Evolutionary conservation across 2,888 invertebrate genomes (phyloP), one percentile per base, ranked within the genome.

Genomic region (Tuberolachnus salignus): DNA sequence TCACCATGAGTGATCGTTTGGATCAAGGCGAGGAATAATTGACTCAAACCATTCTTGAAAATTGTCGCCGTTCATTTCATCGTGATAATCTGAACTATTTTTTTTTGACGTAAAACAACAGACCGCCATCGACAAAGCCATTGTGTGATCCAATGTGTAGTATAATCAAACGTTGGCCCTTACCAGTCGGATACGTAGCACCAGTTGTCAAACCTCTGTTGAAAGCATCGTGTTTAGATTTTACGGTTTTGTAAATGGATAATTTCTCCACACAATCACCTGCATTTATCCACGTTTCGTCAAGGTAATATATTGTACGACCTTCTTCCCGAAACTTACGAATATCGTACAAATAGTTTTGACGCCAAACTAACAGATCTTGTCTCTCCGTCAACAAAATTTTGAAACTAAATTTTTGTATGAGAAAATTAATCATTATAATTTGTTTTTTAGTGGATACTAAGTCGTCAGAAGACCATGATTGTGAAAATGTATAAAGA

Each of bases 71-170:
- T 46, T 19, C 19, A 55, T 55, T 19, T 55, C 53, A 9, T 55
- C 53, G 9, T 55, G 53, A 19, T 55, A 55, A 11, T 55, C 53
- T 8, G 4, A 11, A 9, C 8, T 9, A 9, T 55, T 80, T 82
- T 82, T 64, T 81, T 82, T 1, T 78, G 59, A 64, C 82, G 72
- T 82, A 82, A 51, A 71, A 66, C n/a, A 82, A 66, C 42, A 83
- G 59, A n/a, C 34, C 34, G 6, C 34, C 34, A 4, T 3, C 3
- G 3, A 34, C 6, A 6, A 34, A 34, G 6, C 34, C 34, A 34
- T 3, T 6, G 3, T 3, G 3, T 4, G 34, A 34, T 6, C 34
- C 6, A 34, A 34, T 34, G 34, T 34, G 34, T 34, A 34, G 6
- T 34, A 34, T 6, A 4, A 34, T 34, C 6, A 34, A 34, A 3